Percentiles rank a stretch among this genome's conserved stretches.
Conservation (phyloP, 2,888 invertebrate species). For the Pristionchus maxplancki region DNA sequence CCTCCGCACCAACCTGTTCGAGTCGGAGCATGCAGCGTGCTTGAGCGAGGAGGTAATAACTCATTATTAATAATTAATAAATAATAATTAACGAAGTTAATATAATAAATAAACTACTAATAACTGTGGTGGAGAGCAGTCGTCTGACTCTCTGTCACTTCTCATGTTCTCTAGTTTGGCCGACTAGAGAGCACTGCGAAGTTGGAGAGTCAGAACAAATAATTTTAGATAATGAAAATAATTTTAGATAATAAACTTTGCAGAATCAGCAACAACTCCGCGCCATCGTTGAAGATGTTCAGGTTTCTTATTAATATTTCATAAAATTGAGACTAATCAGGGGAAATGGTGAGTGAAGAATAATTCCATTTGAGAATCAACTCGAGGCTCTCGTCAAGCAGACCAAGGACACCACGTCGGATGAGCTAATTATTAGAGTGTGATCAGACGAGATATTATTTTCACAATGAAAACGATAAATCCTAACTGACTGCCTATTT, state of each 20-base stretch:
- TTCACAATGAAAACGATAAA: too few species aligned
- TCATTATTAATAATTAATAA: not conserved
- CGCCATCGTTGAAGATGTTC: not conserved
- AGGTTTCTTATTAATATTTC: not conserved
- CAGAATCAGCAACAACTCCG: not conserved
- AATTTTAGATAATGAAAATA: not conserved
- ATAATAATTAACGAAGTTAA: too few species aligned
- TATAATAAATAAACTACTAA: too few species aligned
- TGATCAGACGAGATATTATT: not conserved
- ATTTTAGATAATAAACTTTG: not conserved
- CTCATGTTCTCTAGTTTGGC: too few species aligned
- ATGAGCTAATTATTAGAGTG: not conserved
- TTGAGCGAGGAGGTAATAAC: not conserved
- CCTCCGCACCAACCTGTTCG: not conserved
- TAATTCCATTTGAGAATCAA: not conserved
- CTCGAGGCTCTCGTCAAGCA: not conserved
- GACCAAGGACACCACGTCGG: not conserved
- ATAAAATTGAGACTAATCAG: not conserved
- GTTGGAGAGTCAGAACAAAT: too few species aligned
- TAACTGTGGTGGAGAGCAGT: too few species aligned
- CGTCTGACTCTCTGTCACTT: too few species aligned
- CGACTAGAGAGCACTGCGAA: too few species aligned
- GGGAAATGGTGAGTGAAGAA: not conserved
- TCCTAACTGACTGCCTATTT: too few species aligned
- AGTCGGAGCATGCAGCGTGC: not conserved